Evolutionary conservation across 2,797 vertebrate genomes (phyloP).

Genomic region (Coilia nasus): DNA sequence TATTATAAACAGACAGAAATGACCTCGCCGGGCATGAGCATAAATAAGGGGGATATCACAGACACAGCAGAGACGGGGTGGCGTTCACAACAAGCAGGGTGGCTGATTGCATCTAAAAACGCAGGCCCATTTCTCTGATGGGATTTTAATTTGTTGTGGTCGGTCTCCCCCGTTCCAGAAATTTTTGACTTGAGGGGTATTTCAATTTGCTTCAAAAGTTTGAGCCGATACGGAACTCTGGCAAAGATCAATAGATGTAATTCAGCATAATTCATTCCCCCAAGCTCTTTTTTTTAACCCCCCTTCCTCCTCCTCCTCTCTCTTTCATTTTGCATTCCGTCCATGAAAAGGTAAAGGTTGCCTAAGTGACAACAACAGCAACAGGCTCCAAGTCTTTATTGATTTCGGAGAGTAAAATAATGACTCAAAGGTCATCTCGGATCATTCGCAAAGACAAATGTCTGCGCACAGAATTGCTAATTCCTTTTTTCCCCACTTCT

Average conservation of each 20-base stretch:
- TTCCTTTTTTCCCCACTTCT: constrained; percentile 59
- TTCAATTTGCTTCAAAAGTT: constrained; percentile 47
- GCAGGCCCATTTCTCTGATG: constrained; percentile 53
- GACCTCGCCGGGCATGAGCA: background rate
- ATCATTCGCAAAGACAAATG: constrained; percentile 60
- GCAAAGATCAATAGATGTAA: constrained; percentile 67
- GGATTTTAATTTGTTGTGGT: constrained; percentile 64
- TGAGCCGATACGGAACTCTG: constrained; percentile 50
- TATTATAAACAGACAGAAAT: constrained; percentile 4
- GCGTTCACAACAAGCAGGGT: constrained; percentile 12
- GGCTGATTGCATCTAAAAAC: constrained; percentile 46
- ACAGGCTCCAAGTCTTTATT: constrained; percentile 68
- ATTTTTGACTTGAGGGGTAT: constrained; percentile 50
- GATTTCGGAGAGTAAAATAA: constrained; percentile 66
- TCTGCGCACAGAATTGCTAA: constrained; percentile 58
- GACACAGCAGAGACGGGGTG: constrained; percentile 2
- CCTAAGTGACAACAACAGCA: constrained; percentile 55
- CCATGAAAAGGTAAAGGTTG: constrained; percentile 56
- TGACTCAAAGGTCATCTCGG: constrained; percentile 66
- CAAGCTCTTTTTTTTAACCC: background rate
- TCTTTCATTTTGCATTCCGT: constrained; percentile 53
- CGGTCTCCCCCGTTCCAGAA: constrained; percentile 50
- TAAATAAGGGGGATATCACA: background rate
- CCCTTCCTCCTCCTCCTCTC: constrained; percentile 38
- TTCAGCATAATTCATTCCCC: constrained; percentile 64